Conservation (phyloP, 2,113 vertebrate genomes). For the Python bivittatus region DNA sequence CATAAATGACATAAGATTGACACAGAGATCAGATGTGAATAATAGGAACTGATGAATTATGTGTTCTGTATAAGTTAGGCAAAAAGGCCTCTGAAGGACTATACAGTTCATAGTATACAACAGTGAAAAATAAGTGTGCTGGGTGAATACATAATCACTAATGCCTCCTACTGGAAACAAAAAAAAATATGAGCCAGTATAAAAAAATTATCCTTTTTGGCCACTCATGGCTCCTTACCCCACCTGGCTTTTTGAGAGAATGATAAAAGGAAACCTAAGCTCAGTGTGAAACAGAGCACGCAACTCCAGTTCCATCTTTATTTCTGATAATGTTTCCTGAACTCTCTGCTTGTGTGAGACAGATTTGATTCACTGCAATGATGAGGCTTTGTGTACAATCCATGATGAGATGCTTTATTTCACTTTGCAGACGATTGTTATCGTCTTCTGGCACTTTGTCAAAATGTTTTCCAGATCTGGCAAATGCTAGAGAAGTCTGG, state of each 20-base stretch:
- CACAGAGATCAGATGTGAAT: slow-evolving; percentile 57
- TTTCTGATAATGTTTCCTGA: not conserved
- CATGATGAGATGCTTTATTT: not conserved
- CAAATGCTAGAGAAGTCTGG: not conserved
- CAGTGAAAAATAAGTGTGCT: not conserved
- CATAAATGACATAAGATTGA: slow-evolving; percentile 70
- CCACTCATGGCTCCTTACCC: not conserved
- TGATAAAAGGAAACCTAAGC: not conserved
- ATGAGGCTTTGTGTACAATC: not conserved
- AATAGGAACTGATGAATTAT: slow-evolving; percentile 67
- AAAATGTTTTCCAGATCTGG: not conserved
- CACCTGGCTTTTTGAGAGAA: not conserved
- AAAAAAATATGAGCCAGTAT: not conserved
- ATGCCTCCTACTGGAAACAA: not conserved
- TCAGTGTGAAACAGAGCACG: not conserved
- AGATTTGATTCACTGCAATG: not conserved
- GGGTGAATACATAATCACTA: slow-evolving; percentile 28
- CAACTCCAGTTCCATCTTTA: not conserved
- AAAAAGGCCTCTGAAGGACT: slow-evolving; percentile 44
- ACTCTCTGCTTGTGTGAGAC: not conserved
- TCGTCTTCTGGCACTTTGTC: not conserved
- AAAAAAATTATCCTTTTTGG: no score
- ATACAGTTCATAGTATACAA: not conserved
- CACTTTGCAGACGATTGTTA: not conserved
- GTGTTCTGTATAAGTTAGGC: slow-evolving; percentile 58